phyloP scores from a whole-genome alignment of 2,113 vertebrate genomes.

The Mus pahari region DNA sequence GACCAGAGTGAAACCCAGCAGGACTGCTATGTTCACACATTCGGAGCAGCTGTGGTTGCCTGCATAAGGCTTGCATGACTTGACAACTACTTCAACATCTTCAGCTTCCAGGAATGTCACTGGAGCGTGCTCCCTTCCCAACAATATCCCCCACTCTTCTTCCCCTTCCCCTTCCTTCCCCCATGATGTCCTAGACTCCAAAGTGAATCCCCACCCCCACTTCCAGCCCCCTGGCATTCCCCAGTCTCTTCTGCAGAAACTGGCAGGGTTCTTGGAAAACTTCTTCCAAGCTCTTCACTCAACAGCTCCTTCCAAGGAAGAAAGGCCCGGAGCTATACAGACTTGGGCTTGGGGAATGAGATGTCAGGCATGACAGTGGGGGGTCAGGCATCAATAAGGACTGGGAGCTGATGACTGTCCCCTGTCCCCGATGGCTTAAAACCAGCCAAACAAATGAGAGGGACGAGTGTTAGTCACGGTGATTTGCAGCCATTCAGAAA shows the following conservation, averaged over 20 bases:
- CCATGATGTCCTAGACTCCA: not conserved
- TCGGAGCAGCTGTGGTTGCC: not conserved
- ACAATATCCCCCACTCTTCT: not conserved
- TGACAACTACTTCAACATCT: not conserved
- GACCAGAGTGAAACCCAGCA: not conserved
- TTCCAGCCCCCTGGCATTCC: not conserved
- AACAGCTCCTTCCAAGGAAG: not conserved
- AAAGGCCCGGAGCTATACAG: not conserved
- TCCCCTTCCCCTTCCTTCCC: not conserved
- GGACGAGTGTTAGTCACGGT: not conserved
- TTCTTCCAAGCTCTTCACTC: not conserved
- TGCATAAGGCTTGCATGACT: not conserved
- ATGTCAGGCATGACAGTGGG: not conserved
- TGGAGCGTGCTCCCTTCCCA: not conserved
- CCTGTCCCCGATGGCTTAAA: not conserved
- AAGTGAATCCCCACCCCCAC: not conserved
- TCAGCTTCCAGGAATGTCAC: not conserved
- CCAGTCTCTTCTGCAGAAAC: not conserved
- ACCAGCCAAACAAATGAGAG: not conserved
- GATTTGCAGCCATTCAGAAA: conserved; percentile 33
- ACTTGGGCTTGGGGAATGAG: not conserved
- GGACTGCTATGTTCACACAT: too few relatives aligned
- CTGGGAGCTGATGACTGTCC: not conserved
- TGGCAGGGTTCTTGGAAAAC: not conserved
- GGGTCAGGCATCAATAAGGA: not conserved